Evolutionary conservation across 1,140 invertebrate species (phyloP).

Genomic region (Leptonema lineaticorne): DNA sequence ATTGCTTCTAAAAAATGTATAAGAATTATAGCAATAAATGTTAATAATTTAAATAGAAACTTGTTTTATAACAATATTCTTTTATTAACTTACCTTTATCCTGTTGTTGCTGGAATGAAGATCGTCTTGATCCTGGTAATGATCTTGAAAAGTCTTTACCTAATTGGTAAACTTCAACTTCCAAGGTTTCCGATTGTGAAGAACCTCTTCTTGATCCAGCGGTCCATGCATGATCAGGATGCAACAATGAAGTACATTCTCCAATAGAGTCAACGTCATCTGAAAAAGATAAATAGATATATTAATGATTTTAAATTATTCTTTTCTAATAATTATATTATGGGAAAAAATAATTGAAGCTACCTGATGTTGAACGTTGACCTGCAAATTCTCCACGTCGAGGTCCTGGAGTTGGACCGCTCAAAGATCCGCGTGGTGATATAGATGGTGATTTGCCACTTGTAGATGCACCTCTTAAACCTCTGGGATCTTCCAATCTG

Average conservation of each 20-base stretch:
- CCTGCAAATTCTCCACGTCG: slow-evolving; percentile 65
- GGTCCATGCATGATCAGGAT: slow-evolving; percentile 81
- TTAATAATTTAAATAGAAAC: neutral
- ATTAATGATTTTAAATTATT: neutral
- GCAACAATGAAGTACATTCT: slow-evolving; percentile 70
- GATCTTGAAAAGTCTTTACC: slow-evolving; percentile 83
- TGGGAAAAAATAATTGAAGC: neutral
- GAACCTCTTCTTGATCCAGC: slow-evolving; percentile 75
- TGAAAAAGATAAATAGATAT: slow-evolving; percentile 38
- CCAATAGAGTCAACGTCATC: slow-evolving; percentile 73
- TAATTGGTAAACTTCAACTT: slow-evolving; percentile 82
- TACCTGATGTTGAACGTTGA: slow-evolving; percentile 67
- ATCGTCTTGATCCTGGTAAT: slow-evolving; percentile 77
- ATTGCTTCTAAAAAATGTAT: slow-evolving; percentile 29
- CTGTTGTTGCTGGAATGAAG: slow-evolving; percentile 74
- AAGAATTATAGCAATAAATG: neutral
- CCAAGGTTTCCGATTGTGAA: slow-evolving; percentile 80
- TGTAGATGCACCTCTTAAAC: slow-evolving; percentile 55
- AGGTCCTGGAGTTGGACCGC: slow-evolving; percentile 60
- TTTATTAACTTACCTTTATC: slow-evolving; percentile 47
- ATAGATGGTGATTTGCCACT: slow-evolving; percentile 68
- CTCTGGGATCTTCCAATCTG: slow-evolving; percentile 75
- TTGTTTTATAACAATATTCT: too few relatives aligned
- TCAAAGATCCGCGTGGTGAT: slow-evolving; percentile 78
- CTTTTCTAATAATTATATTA: neutral